Percentiles rank a stretch among this genome's conserved stretches.
These are phyloP conservation scores for Arctocebus calabarensis DNA, from an alignment of 2,797 vertebrate species.

Conservation along the genomic window DNA sequence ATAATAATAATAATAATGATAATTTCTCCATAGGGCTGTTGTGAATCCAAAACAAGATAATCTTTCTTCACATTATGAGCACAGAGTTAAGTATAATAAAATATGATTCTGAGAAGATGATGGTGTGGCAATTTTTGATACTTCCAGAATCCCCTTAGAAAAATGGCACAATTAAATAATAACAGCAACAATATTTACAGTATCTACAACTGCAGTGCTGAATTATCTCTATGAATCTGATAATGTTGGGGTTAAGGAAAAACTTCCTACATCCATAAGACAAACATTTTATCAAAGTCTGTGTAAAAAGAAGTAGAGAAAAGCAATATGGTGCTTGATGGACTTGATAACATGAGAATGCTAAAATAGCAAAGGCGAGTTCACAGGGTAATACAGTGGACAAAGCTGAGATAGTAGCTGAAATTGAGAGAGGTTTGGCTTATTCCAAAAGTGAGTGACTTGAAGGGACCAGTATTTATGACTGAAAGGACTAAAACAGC, in stretches of 20 bases:
- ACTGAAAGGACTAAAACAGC: background rate
- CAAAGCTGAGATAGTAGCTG: background rate
- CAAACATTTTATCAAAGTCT: background rate
- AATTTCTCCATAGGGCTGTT: background rate
- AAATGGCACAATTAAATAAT: background rate
- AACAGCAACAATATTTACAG: background rate
- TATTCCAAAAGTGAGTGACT: background rate
- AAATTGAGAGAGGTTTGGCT: background rate
- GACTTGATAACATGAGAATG: background rate
- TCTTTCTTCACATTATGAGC: background rate
- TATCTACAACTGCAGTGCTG: background rate
- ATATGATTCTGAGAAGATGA: background rate
- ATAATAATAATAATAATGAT: too few relatives aligned
- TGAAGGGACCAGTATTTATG: background rate
- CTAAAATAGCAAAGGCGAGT: background rate
- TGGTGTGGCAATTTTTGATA: background rate
- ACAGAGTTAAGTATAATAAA: background rate
- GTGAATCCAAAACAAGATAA: background rate
- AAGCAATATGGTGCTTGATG: background rate
- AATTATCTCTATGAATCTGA: background rate
- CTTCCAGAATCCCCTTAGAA: conserved; percentile 18
- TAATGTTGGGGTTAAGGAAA: background rate
- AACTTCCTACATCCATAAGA: background rate
- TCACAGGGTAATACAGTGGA: background rate
- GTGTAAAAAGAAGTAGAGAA: background rate